A percentile compares a stretch with the other conserved stretches of the same genome.
These are phyloP conservation scores for Crotophaga sulcirostris DNA, from an alignment of 2,113 vertebrate genomes.

Conservation along the genomic window DNA sequence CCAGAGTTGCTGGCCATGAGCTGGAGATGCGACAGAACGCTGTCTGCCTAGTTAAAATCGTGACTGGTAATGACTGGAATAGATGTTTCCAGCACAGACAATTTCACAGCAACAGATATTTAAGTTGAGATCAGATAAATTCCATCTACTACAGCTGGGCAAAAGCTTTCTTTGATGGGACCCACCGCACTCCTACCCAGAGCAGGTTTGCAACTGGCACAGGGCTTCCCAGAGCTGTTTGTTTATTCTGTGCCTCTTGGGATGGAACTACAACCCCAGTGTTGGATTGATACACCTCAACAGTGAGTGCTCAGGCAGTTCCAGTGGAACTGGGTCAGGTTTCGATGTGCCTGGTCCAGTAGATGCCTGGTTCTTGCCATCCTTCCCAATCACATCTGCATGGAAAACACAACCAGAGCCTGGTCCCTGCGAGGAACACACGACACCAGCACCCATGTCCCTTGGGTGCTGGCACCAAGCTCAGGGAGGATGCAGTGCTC, in stretches of 20 bases:
- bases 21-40: not conserved
- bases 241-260: not conserved
- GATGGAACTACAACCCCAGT: not conserved
- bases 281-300: not conserved
- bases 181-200: not conserved
- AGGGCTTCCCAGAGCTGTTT: not conserved
- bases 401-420: not conserved
- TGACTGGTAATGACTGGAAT: not conserved
- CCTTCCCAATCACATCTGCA: accelerated
- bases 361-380: accelerated
- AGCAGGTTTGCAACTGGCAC: accelerated
- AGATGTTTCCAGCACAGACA: not conserved
- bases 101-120: not conserved
- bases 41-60: not conserved
- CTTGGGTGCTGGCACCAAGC: not conserved
- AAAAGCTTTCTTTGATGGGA: not conserved
- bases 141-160: not conserved
- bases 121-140: not conserved
- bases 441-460: accelerated
- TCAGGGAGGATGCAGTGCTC: not conserved
- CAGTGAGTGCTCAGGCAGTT: not conserved
- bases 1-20: not conserved
- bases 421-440: not conserved
- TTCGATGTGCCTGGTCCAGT: not conserved
- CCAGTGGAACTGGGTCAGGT: not conserved